Evolutionary conservation across 2,113 vertebrate species (phyloP), one percentile per base, ranked within the genome.

Genomic region (Dermatemys mawii): DNA sequence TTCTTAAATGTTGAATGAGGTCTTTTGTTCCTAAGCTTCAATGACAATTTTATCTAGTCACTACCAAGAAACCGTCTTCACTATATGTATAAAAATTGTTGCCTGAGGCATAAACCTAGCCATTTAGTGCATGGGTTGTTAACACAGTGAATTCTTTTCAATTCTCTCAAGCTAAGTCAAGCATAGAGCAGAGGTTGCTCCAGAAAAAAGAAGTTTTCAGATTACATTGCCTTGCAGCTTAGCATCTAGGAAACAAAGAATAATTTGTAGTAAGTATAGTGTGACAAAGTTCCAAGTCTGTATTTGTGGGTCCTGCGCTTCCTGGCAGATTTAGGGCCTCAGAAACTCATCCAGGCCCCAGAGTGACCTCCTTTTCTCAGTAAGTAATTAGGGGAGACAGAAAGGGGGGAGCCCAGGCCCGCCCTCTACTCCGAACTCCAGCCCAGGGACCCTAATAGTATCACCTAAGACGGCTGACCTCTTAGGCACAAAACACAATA

Each of bases 131-230:
- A 24, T 4, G 2, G 6, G 3, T 11, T 96, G 16, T 48, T 83
- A 93, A 51, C 67, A 84, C 24, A 32, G 2, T 53, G 16, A 70
- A 55, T 93, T 95, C 22, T 46, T 32, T 91, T 94, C 53, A 81
- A 3, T 48, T 91, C 17, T 97, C 41, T 92, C 60, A 94, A 93
- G 32, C 27, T 26, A 89, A 91, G 55, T 84, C 53, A 93, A 80
- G 16, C 8, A 73, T 49, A 70, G 6, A 88, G 35, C 21, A 92
- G 29, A 94, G 27, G 60, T 14, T 46, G 26, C 24, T 54, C 8
- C 7, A 78, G 29, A 48, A 67, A 85, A 26, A 85, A 24, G 35
- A 84, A 83, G 26, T 78, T 60, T 89, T 29, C 24, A 84, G 17
- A 32, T 75, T 85, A 83, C 14, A 46, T 49, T 38, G 46, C 3